phyloP scores from a whole-genome alignment of 2,113 vertebrate genomes.

The Falcunculus frontatus region DNA sequence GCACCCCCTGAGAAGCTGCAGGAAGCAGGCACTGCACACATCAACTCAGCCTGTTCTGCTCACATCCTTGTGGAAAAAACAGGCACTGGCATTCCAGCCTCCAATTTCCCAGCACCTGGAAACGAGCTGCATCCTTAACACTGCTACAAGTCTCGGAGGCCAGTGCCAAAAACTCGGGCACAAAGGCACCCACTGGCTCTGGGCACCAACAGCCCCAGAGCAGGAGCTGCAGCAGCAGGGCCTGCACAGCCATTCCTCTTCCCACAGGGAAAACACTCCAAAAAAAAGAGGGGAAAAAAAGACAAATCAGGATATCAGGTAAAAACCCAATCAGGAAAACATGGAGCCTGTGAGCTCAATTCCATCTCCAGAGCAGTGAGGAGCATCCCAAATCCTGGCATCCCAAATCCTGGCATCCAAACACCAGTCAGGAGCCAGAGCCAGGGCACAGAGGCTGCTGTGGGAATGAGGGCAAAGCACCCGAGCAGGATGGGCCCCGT shows the following conservation, averaged over 20 bases:
- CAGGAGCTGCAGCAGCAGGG: not conserved
- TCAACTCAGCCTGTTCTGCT: not conserved
- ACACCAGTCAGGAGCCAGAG: not conserved
- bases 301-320: not conserved
- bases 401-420: not conserved
- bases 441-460: not conserved
- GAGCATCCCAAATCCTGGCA: not conserved
- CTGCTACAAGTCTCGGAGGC: not conserved
- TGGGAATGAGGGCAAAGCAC: not conserved
- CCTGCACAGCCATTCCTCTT: not conserved
- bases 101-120: not conserved
- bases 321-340: not conserved
- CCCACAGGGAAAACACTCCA: not conserved
- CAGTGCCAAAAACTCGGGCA: not conserved
- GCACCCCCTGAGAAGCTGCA: not conserved
- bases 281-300: not conserved
- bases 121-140: not conserved
- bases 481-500: not conserved
- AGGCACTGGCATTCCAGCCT: not conserved
- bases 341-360: not conserved
- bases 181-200: not conserved
- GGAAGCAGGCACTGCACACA: not conserved
- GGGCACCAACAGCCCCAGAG: not conserved
- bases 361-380: not conserved
- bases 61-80: not conserved